Evolutionary conservation across 2,797 vertebrate species (phyloP).

Genomic region (Euphonia xanthogaster): DNA sequence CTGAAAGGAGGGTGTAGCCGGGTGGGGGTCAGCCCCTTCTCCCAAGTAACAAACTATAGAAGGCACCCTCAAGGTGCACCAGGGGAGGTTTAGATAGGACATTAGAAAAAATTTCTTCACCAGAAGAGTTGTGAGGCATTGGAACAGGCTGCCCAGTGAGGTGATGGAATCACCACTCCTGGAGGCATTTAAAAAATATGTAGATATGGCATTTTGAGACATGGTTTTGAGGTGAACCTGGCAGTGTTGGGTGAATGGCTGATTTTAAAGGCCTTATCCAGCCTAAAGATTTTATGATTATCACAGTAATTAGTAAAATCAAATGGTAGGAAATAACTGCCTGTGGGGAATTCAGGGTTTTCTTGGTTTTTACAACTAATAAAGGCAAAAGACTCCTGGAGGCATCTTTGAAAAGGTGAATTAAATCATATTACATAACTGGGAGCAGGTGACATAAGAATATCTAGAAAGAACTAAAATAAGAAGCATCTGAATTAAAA

Average conservation of each 20-base stretch:
- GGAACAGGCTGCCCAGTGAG: neutral
- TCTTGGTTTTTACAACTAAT: neutral
- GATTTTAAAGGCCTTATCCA: neutral
- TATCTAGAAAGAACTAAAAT: neutral
- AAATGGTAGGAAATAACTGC: neutral
- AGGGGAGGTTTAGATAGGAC: neutral
- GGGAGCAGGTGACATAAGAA: neutral
- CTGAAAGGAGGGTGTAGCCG: neutral
- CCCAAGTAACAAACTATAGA: neutral
- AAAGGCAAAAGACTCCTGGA: neutral
- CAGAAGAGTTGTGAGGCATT: neutral
- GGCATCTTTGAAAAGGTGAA: neutral
- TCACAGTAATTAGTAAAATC: neutral
- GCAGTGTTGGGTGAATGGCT: neutral
- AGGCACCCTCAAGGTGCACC: neutral
- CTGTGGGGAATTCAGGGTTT: neutral
- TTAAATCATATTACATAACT: neutral
- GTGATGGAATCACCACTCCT: neutral
- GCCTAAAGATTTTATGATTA: neutral
- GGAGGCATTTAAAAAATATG: neutral
- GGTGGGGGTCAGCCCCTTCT: neutral
- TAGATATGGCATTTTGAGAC: neutral
- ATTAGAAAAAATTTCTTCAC: neutral
- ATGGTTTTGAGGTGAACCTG: neutral
- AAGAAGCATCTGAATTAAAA: neutral